Conservation (phyloP, 2,888 invertebrate species). For the Apodemia mormo region DNA sequence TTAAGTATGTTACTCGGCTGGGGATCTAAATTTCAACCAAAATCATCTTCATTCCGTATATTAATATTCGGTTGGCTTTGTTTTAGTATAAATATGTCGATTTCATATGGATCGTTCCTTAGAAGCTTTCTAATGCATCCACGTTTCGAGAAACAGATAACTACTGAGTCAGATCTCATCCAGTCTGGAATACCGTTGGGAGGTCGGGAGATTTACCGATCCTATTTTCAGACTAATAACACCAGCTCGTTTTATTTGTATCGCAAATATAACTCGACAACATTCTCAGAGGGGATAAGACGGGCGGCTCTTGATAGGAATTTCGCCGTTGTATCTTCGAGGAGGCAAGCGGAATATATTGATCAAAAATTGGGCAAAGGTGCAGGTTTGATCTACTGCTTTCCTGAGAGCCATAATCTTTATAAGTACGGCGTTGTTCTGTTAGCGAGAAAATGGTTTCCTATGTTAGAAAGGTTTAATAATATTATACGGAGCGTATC, state of each 20-base stretch:
- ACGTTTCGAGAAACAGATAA: constrained; percentile 76
- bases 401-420: constrained; percentile 68
- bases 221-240: constrained; percentile 76
- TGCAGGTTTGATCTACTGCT: constrained; percentile 67
- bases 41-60: constrained; percentile 65
- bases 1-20: constrained; percentile 74
- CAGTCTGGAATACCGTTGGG: constrained; percentile 67
- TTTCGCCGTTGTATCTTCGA: constrained; percentile 71
- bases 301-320: constrained; percentile 62
- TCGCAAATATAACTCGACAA: constrained; percentile 69
- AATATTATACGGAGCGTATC: constrained; percentile 71
- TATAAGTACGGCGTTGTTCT: constrained; percentile 77
- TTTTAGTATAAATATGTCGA: constrained; percentile 75
- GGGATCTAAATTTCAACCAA: constrained; percentile 67
- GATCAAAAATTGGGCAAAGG: constrained; percentile 72
- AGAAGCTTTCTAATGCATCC: constrained; percentile 78
- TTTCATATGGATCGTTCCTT: constrained; percentile 76
- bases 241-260: constrained; percentile 74
- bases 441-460: constrained; percentile 71
- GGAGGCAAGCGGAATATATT: constrained; percentile 70
- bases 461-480: constrained; percentile 68
- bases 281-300: constrained; percentile 65
- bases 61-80: constrained; percentile 71
- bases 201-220: constrained; percentile 74
- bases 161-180: constrained; percentile 68